phyloP scores from a whole-genome alignment of 2,113 vertebrate genomes.

The Dasyurus viverrinus region DNA sequence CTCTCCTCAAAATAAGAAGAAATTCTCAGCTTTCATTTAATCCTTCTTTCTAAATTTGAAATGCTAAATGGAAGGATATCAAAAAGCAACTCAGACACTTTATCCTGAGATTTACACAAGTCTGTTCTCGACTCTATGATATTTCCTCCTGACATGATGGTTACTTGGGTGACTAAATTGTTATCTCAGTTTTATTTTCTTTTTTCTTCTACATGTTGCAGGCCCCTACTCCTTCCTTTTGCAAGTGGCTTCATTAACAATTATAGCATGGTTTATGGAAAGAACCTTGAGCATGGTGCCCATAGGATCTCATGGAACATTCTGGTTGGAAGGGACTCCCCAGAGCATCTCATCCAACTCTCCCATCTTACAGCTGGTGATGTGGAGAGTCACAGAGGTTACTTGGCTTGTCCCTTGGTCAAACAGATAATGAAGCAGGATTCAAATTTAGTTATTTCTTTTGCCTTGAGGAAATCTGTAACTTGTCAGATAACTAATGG shows the following conservation, averaged over 20 bases:
- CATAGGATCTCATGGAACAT: not conserved
- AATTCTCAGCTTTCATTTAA: not conserved
- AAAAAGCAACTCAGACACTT: slow-evolving; percentile 24
- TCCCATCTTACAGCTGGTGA: not conserved
- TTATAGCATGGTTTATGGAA: not conserved
- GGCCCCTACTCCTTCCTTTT: not conserved
- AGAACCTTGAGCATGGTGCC: not conserved
- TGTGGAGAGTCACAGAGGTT: not conserved
- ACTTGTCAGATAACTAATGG: not conserved
- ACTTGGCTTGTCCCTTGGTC: not conserved
- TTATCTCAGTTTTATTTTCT: not conserved
- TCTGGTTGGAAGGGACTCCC: not conserved
- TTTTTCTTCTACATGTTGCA: slow-evolving; percentile 1
- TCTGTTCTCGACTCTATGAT: not conserved
- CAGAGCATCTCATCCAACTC: not conserved
- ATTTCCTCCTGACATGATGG: not conserved
- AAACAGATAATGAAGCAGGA: not conserved
- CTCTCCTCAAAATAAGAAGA: not conserved
- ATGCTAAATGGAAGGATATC: slow-evolving; percentile 15
- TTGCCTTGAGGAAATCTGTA: not conserved
- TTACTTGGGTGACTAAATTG: slow-evolving; percentile 11
- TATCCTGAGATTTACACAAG: slow-evolving; percentile 13
- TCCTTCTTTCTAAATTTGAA: slow-evolving; percentile 45
- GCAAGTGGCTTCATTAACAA: not conserved
- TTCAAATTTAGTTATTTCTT: not conserved